Base-by-base conservation (phyloP, 2,113 vertebrate species). In the Menura novaehollandiae region DNA sequence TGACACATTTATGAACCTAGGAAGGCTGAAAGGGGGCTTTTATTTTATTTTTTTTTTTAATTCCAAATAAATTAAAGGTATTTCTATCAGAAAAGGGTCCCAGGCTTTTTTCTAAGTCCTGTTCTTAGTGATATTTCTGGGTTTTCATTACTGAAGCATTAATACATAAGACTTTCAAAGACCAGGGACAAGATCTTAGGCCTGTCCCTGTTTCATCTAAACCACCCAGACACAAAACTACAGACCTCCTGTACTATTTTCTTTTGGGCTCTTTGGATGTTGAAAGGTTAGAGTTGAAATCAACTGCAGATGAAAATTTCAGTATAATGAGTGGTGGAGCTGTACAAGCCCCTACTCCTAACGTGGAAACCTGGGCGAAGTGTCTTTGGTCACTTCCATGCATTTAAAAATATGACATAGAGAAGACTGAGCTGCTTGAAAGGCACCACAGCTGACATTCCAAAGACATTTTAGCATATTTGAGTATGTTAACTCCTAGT, bases 11-110 rank as follows among this genome's bases (percentile, higher is more conserved):
- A n/a, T 41, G 8, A 66, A n/a, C 5, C 14, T 15, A 68, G 6
- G 6, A 11, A 20, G 15, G 6, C 1, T 20, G 3, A 81, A 41
- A 56, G 3, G 3, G 2, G 3, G 1, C 0, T 4, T 16, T 87
- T 41, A 2, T 55, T 49, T 56, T 19, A 13, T 62, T 5, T 66
- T 53, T 77, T 23, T 19, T 20, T 18, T 28, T 12, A 18, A 63
- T 64, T 87, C 9, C 6, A 67, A 67, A 63, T 26, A 35, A 71
- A 28, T 37, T 52, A 26, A 84, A 15, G 2, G 0, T 30, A 20
- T 13, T 80, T 67, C 7, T 66, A 32, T 32, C 6, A 85, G 26
- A 11, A 51, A 85, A 75, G 3, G 0, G 3, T 78, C 85, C 37
- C 60, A 41, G 27, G 3, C 5, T 59, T 68, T 89, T 83, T 66